Percentiles rank a stretch among this genome's conserved stretches.
Conservation (phyloP, 1,140 invertebrate species). For the Leptinotarsa texana region DNA sequence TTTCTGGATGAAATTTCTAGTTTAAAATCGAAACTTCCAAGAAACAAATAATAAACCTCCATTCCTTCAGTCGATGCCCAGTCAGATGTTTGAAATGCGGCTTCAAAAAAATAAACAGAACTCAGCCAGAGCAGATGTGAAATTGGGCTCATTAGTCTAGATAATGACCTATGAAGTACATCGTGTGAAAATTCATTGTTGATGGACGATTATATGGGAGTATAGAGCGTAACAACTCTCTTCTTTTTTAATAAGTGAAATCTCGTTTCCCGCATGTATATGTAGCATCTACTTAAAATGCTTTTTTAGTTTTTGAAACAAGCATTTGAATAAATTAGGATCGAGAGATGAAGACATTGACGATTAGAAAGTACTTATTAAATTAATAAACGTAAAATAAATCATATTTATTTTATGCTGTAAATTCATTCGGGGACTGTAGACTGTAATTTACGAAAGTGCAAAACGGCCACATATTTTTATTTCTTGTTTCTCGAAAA, state of each 20-base stretch:
- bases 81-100: not conserved
- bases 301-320: too few species aligned
- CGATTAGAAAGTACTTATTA: too few species aligned
- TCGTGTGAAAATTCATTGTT: constrained; percentile 2
- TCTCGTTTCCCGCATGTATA: not conserved
- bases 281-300: not conserved
- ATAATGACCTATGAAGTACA: not conserved
- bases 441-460: too few species aligned
- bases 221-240: constrained; percentile 4
- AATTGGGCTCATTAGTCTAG: not conserved
- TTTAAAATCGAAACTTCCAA: too few species aligned
- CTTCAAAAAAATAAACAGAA: not conserved
- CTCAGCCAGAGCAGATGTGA: not conserved
- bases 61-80: not conserved
- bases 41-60: not conserved
- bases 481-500: too few species aligned
- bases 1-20: too few species aligned
- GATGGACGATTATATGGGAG: not conserved
- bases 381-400: too few species aligned
- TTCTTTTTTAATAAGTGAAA: constrained; percentile 5
- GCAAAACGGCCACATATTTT: too few species aligned
- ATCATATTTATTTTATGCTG: too few species aligned
- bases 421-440: too few species aligned
- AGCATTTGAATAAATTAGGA: too few species aligned
- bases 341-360: too few species aligned